These are phyloP conservation scores for Epiperipatus broadwayi DNA, from an alignment of 2,888 invertebrate species.

Conservation along the genomic window DNA sequence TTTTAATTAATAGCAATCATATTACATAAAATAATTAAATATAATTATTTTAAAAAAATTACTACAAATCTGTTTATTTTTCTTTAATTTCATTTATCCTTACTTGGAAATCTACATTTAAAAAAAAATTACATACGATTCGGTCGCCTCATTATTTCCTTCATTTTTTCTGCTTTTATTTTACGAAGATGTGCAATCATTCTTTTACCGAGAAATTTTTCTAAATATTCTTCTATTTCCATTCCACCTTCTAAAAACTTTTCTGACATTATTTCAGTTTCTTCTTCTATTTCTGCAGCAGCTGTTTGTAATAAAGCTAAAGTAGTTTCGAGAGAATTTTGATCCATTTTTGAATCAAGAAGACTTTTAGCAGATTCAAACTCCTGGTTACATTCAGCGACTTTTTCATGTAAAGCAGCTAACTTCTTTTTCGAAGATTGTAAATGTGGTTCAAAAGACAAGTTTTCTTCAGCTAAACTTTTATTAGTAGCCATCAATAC, in stretches of 20 bases:
- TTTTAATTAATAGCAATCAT: too few relatives aligned
- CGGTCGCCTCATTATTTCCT: slow-evolving; percentile 30
- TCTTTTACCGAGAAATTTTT: slow-evolving; percentile 55
- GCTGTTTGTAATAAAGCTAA: slow-evolving; percentile 72
- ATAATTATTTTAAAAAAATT: too few relatives aligned
- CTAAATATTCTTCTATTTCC: slow-evolving; percentile 57
- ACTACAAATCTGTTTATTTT: too few relatives aligned
- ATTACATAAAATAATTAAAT: too few relatives aligned
- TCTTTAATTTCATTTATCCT: too few relatives aligned
- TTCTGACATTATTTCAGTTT: slow-evolving; percentile 63
- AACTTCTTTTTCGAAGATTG: too few relatives aligned
- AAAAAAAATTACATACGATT: too few relatives aligned
- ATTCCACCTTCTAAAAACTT: slow-evolving; percentile 53
- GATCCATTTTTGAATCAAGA: too few relatives aligned
- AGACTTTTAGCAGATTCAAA: too few relatives aligned
- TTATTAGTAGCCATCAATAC: slow-evolving; percentile 68
- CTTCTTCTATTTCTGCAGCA: slow-evolving; percentile 77
- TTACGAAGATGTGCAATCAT: slow-evolving; percentile 58
- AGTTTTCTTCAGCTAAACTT: slow-evolving; percentile 72
- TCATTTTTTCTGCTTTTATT: slow-evolving; percentile 83
- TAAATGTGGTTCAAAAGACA: slow-evolving; percentile 62
- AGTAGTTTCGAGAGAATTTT: slow-evolving; percentile 62
- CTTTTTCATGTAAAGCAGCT: too few relatives aligned
- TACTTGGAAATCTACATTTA: too few relatives aligned
- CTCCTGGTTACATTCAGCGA: too few relatives aligned